phyloP scores from a whole-genome alignment of 2,888 invertebrate genomes.

The Petrolisthes cinctipes region DNA sequence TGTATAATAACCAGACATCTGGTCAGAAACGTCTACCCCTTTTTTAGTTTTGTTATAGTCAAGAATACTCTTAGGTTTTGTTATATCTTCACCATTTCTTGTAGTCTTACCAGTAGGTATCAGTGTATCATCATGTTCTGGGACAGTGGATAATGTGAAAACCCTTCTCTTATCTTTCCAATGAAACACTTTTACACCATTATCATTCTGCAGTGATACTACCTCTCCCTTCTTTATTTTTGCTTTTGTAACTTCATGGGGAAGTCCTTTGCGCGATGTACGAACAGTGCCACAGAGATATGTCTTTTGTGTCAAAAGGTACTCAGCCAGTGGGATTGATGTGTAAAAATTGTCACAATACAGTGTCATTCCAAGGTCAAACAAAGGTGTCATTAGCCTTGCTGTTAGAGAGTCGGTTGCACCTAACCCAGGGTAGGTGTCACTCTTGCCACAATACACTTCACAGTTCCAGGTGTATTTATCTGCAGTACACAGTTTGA shows the following conservation, averaged over 20 bases:
- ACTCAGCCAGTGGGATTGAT: slow-evolving; percentile 31
- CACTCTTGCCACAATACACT: slow-evolving; percentile 29
- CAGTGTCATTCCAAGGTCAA: slow-evolving; percentile 27
- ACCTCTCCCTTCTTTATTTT: slow-evolving; percentile 48
- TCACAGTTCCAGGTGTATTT: slow-evolving; percentile 40
- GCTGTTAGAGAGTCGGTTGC: slow-evolving; percentile 26
- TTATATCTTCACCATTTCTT: slow-evolving; percentile 22
- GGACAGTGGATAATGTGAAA: slow-evolving; percentile 37
- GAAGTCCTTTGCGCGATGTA: slow-evolving; percentile 27
- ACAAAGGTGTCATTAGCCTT: slow-evolving; percentile 18
- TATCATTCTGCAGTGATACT: slow-evolving; percentile 8
- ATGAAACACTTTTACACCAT: slow-evolving; percentile 34
- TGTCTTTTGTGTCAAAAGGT: slow-evolving; percentile 31
- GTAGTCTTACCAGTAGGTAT: slow-evolving; percentile 31
- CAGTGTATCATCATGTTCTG: slow-evolving; percentile 20
- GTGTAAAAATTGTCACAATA: slow-evolving; percentile 44
- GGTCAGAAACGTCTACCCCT: slow-evolving; percentile 47
- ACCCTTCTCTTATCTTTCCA: slow-evolving; percentile 47
- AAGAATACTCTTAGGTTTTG: slow-evolving; percentile 38
- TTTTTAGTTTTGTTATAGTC: slow-evolving; percentile 45
- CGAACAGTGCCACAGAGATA: slow-evolving; percentile 48
- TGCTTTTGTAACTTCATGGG: slow-evolving; percentile 19
- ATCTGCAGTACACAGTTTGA: slow-evolving; percentile 45
- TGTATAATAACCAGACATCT: slow-evolving; percentile 42
- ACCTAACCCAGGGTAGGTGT: slow-evolving; percentile 10